phyloP scores from a whole-genome alignment of 1,140 invertebrate species.

The Drosophila tropicalis region DNA sequence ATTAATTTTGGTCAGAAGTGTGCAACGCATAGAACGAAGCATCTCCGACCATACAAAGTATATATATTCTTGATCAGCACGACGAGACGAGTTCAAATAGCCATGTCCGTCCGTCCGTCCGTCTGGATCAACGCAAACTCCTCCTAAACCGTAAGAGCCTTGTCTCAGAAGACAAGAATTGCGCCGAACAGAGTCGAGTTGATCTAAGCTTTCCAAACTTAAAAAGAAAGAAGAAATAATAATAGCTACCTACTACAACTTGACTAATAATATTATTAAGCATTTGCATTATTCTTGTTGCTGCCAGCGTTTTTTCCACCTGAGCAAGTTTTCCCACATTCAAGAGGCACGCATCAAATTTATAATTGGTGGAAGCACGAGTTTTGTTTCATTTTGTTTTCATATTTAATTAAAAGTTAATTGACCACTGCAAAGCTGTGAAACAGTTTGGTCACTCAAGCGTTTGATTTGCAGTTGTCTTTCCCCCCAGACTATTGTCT shows the following conservation, averaged over 20 bases:
- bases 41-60: too few species aligned
- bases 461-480: conserved; percentile 31
- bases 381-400: conserved; percentile 49
- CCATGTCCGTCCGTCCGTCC: too few species aligned
- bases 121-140: too few species aligned
- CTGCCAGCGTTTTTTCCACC: conserved; percentile 67
- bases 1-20: too few species aligned
- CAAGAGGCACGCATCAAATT: conserved; percentile 57
- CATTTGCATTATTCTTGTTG: conserved; percentile 33
- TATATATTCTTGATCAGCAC: too few species aligned
- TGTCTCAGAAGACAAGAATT: conserved; percentile 42
- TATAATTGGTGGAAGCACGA: conserved; percentile 61
- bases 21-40: too few species aligned
- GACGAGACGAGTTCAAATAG: too few species aligned
- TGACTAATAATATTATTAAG: conserved; percentile 57
- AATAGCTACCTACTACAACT: conserved; percentile 24
- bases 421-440: conserved; percentile 49
- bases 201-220: conserved; percentile 42
- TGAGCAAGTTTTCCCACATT: conserved; percentile 75
- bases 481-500: background rate
- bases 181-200: too few species aligned
- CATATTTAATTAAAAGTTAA: conserved; percentile 78
- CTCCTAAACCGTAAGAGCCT: too few species aligned
- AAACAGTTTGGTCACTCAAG: conserved; percentile 52
- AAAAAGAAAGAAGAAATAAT: background rate